Percentiles rank a stretch among this genome's conserved stretches.
Conservation (phyloP, 2,888 invertebrate species). For the Perizoma flavofasciatum region DNA sequence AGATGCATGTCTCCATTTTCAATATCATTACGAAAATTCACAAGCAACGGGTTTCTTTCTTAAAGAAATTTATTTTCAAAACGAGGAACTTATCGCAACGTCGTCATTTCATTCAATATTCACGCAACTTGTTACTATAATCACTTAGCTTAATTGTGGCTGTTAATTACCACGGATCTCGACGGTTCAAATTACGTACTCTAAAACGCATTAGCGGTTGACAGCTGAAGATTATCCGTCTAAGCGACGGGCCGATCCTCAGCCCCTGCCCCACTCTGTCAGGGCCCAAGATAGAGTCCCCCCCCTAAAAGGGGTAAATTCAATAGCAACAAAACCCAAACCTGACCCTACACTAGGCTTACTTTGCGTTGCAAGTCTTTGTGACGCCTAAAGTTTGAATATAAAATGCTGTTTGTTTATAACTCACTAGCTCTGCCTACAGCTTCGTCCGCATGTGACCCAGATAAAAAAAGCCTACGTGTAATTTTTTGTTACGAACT, state of each 20-base stretch:
- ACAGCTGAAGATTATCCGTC: slow-evolving; percentile 84
- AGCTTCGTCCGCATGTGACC: too few species aligned
- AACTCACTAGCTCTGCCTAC: too few species aligned
- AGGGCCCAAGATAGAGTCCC: slow-evolving; percentile 3
- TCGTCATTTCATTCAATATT: slow-evolving; percentile 33
- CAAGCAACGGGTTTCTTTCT: background rate
- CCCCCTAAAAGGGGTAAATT: background rate
- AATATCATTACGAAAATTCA: too few species aligned
- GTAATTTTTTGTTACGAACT: too few species aligned
- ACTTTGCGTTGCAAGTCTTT: too few species aligned
- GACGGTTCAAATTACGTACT: slow-evolving; percentile 84
- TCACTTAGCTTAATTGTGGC: slow-evolving; percentile 82
- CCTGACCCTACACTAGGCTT: too few species aligned
- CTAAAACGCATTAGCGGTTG: slow-evolving; percentile 83
- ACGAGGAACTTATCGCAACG: slow-evolving; percentile 3
- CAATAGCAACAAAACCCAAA: too few species aligned
- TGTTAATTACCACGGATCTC: slow-evolving; percentile 82
- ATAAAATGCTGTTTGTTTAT: too few species aligned
- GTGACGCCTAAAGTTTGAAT: too few species aligned
- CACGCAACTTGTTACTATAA: slow-evolving; percentile 70
- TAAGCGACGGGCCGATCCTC: slow-evolving; percentile 67
- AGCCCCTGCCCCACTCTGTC: slow-evolving; percentile 45
- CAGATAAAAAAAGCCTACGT: too few species aligned
- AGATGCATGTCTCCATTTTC: too few species aligned
- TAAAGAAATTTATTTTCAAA: background rate